Base-by-base conservation (phyloP, 2,797 vertebrate genomes). In the Synaphobranchus kaupii region DNA sequence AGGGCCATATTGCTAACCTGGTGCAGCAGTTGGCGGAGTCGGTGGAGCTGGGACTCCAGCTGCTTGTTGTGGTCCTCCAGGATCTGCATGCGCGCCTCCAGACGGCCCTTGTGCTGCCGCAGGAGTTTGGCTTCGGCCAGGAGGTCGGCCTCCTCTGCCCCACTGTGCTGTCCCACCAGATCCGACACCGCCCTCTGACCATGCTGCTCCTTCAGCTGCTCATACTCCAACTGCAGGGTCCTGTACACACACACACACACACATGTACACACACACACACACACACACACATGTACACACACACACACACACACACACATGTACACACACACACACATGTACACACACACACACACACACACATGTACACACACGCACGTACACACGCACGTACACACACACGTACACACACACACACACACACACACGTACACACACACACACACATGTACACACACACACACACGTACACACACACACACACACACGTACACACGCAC, bases 1-100 rank as follows among this genome's bases (percentile, higher is more conserved):
- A 15, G 0, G 31, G 12, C 12, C 1, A 28, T 31, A 34, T 10
- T 6, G 68, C 76, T 90, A 93, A 99, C 99, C 98, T 99, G 98
- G 91, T 99, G 98, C 84, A 99, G 96, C 0, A 99, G 97, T 93
- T 98, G 98, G 54, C 98, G 95, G 39, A 99, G 96, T 47, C 98
- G 96, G 86, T 97, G 97, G 60, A 99, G 97, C 93, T 99, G 99
- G 54, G 98, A 99, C 93, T 99, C 99, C 93, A 99, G 44, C 85
- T 99, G 99, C 82, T 98, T 99, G 92, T 99, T 99, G 93, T 99
- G 99, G 91, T 99, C 98, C 95, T 99, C 98, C 90, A 99, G 89
- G 91, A 99, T 98, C 92, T 98, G 98, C 98, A 99, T 99, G 91
- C 98, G 97, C 0, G 97, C 97, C 93, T 99, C 99, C 88, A 99